Base-by-base conservation (phyloP, 2,113 vertebrate species). In the Phrynosoma blainvillii region DNA sequence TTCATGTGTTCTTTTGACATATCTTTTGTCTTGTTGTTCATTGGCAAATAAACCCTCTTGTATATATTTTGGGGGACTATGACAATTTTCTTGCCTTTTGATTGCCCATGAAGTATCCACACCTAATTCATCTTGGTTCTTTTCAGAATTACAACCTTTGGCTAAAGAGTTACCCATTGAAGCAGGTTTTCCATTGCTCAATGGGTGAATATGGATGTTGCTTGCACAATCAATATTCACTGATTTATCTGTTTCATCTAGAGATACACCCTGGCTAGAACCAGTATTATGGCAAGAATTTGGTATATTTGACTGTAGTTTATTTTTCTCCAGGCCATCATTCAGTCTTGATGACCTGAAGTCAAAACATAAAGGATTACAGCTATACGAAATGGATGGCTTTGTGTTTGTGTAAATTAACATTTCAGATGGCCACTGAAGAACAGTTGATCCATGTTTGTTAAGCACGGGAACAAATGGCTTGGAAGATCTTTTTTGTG, bases 341-440 rank as follows among this genome's bases (percentile, higher is more conserved):
- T 85, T 97, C 89, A 90, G 71, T 94, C 88, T 97, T 16, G 97
- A 97, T 70, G 96, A 95, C 84, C 96, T 97, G 88, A 98, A 98
- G 91, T 98, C 98, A 95, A 98, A 98, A 92, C 97, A 97, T 68
- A 98, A 96, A 85, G 98, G 98, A 91, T 98, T 98, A 84, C 98
- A 98, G 85, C 98, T 98, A 0, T 98, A 98, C 11, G 98, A 98
- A 92, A 98, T 88, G 0, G 97, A 96, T n/a, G 98, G 98, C 66
- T 96, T 94, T 18, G 97, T 97, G 76, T 82, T 95, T 14, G 98
- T 98, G 79, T 97, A 98, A 85, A 93, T 92, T 76, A 98, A 90
- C 98, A 98, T 98, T 95, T 98, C 98, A 0, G 98, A 97, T 30
- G 98, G 98, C 98, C 98, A 98, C 85, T 98, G 98, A 92, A 98